A percentile compares a stretch with the other conserved stretches of the same genome.
These are phyloP conservation scores for Calameuta filiformis DNA, from an alignment of 2,888 invertebrate genomes.

Conservation along the genomic window DNA sequence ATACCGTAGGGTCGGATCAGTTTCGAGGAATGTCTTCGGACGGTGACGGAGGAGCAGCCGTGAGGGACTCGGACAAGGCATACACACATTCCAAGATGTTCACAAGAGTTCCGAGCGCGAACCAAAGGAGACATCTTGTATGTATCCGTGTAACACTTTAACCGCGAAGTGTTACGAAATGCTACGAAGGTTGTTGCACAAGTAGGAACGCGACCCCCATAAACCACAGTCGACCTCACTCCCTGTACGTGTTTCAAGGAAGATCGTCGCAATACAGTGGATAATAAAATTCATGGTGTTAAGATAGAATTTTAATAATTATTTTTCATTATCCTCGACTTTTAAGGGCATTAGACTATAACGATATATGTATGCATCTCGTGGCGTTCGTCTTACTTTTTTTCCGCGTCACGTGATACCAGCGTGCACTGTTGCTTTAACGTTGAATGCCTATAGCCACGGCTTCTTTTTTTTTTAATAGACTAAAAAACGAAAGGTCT, in stretches of 20 bases:
- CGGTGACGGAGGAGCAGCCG: not conserved
- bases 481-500: not conserved
- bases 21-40: not conserved
- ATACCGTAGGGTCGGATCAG: not conserved
- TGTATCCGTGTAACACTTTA: conserved; percentile 30
- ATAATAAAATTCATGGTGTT: not conserved
- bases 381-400: not conserved
- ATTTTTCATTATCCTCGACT: not conserved
- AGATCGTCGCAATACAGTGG: not conserved
- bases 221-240: conserved; percentile 43
- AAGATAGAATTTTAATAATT: not conserved
- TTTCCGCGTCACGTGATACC: not conserved
- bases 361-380: not conserved
- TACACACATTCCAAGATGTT: not conserved
- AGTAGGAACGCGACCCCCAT: conserved; percentile 44
- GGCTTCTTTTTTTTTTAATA: not conserved
- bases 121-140: not conserved
- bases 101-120: not conserved
- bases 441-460: not conserved
- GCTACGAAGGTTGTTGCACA: conserved; percentile 28
- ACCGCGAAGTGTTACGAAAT: conserved; percentile 24
- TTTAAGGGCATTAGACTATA: not conserved
- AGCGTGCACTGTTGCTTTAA: not conserved
- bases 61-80: not conserved
- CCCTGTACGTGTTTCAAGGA: conserved; percentile 23